Evolutionary conservation across 2,113 vertebrate species (phyloP).

Genomic region (Gasterosteus nipponicus): DNA sequence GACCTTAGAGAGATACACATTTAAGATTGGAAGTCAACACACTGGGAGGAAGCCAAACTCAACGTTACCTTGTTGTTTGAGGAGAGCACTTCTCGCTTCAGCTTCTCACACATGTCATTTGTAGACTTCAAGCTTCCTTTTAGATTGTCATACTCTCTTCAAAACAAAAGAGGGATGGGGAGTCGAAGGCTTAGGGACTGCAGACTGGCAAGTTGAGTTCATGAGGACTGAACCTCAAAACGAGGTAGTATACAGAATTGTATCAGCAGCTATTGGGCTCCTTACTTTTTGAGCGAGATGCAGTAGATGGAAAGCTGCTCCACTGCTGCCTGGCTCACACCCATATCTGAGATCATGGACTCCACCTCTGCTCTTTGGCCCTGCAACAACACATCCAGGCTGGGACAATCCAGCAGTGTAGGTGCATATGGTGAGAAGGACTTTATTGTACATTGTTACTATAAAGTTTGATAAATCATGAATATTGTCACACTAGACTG

Average conservation of each 20-base stretch:
- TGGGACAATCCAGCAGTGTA: slow-evolving; percentile 58
- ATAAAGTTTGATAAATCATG: not conserved
- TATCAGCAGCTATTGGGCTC: too few species aligned
- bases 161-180: not conserved
- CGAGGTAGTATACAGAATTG: too few species aligned
- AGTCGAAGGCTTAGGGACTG: not conserved
- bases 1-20: not conserved
- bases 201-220: not conserved
- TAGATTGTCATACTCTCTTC: slow-evolving; percentile 94
- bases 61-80: slow-evolving; percentile 87
- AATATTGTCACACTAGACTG: not conserved
- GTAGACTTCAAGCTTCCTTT: slow-evolving; percentile 87
- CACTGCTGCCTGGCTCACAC: slow-evolving; percentile 88
- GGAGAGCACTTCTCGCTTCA: slow-evolving; percentile 89
- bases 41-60: not conserved
- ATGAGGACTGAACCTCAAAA: not conserved
- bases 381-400: slow-evolving; percentile 89
- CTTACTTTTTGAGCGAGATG: slow-evolving; percentile 96
- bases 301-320: slow-evolving; percentile 97
- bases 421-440: not conserved
- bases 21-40: not conserved
- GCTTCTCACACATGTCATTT: slow-evolving; percentile 88
- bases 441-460: not conserved
- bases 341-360: slow-evolving; percentile 95
- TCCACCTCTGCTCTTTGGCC: slow-evolving; percentile 92